Percentiles rank a stretch among this genome's conserved stretches.
phyloP scores from a whole-genome alignment of 2,797 vertebrate genomes.

The Ambastaia sidthimunki region DNA sequence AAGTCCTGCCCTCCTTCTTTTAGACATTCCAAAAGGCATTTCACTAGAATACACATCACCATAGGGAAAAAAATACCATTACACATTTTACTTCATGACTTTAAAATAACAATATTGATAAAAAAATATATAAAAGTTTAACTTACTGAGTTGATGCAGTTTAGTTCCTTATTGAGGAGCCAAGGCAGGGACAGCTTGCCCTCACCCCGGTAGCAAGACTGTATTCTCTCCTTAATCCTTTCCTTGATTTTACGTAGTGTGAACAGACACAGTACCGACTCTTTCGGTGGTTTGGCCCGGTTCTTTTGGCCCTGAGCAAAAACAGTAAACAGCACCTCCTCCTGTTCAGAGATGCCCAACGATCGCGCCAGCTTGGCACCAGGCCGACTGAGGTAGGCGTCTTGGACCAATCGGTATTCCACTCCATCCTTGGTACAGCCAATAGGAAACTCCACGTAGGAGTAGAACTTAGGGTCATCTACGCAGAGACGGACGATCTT shows the following conservation, averaged over 20 bases:
- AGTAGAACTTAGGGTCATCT: constrained; percentile 97
- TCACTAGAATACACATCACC: too few species aligned
- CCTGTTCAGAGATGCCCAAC: constrained; percentile 86
- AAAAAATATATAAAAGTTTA: neutral
- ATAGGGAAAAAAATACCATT: too few species aligned
- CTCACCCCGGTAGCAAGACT: constrained; percentile 95
- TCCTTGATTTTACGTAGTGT: constrained; percentile 94
- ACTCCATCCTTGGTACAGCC: constrained; percentile 93
- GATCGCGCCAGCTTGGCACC: constrained; percentile 87
- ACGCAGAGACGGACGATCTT: constrained; percentile 96
- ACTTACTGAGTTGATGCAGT: constrained; percentile 97
- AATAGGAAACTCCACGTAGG: constrained; percentile 96
- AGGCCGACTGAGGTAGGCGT: constrained; percentile 90
- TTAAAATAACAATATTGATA: neutral
- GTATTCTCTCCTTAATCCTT: constrained; percentile 97
- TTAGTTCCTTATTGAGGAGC: constrained; percentile 97
- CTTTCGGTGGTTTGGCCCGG: constrained; percentile 92
- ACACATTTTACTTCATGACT: too few species aligned
- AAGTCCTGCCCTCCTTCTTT: too few species aligned
- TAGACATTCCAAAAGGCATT: too few species aligned
- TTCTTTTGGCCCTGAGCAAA: constrained; percentile 99
- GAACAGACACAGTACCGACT: constrained; percentile 95
- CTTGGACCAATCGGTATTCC: constrained; percentile 96
- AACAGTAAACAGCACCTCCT: constrained; percentile 94
- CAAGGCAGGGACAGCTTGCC: constrained; percentile 97